phyloP scores from a whole-genome alignment of 2,888 invertebrate genomes.

The Lysandra coridon region DNA sequence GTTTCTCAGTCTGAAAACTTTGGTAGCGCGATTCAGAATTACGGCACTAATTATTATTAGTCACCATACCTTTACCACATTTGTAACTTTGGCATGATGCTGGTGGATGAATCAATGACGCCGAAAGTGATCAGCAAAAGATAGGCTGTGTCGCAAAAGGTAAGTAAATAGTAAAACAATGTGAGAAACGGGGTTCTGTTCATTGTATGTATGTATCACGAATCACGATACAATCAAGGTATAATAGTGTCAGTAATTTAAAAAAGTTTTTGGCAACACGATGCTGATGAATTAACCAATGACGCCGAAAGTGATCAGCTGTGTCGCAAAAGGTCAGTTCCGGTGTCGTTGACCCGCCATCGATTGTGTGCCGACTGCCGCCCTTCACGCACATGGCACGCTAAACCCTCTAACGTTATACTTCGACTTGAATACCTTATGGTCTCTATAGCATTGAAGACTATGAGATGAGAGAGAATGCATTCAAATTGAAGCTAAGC shows the following conservation, averaged over 20 bases:
- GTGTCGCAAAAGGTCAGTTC: constrained; percentile 75
- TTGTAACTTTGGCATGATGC: neutral
- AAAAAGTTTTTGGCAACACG: too few species aligned
- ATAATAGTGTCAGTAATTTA: too few species aligned
- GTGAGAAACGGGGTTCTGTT: too few species aligned
- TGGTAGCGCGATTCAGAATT: too few species aligned
- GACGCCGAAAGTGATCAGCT: constrained; percentile 60
- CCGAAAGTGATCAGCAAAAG: constrained; percentile 56
- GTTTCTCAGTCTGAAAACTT: too few species aligned
- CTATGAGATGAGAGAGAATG: too few species aligned
- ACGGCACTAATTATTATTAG: too few species aligned
- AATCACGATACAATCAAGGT: too few species aligned
- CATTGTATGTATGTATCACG: too few species aligned
- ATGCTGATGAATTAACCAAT: neutral
- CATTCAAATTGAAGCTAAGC: too few species aligned
- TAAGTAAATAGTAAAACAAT: constrained; percentile 50
- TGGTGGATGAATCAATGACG: neutral
- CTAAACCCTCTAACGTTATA: neutral
- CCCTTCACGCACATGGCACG: constrained; percentile 53
- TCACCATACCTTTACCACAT: neutral
- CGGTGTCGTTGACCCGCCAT: constrained; percentile 73
- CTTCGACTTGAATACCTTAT: too few species aligned
- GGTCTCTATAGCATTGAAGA: too few species aligned
- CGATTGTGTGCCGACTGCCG: constrained; percentile 59
- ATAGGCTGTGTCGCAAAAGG: constrained; percentile 63